A percentile compares a stretch with the other conserved stretches of the same genome.
Evolutionary conservation across 2,113 vertebrate genomes (phyloP).

Genomic region (Amblyopsis rosae): DNA sequence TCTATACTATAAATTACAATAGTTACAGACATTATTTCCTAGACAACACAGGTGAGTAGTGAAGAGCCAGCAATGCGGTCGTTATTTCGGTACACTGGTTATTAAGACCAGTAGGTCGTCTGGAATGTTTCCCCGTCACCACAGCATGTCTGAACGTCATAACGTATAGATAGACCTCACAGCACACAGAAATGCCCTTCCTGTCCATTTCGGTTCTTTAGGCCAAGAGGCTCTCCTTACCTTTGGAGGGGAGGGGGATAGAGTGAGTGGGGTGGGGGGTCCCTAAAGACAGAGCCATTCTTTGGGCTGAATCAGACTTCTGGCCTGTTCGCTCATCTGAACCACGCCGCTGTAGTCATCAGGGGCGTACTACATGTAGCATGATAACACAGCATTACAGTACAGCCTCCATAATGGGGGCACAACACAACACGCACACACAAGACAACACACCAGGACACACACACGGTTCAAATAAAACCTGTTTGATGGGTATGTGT

Average conservation of each 20-base stretch:
- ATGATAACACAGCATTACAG: conserved; percentile 66
- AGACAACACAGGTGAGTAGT: too few relatives aligned
- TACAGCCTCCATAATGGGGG: conserved; percentile 13
- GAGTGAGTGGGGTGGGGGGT: conserved; percentile 27
- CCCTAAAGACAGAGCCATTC: conserved; percentile 98
- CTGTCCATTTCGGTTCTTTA: background rate
- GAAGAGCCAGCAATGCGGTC: too few relatives aligned
- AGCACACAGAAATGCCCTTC: too few relatives aligned
- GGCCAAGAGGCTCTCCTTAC: conserved; percentile 72
- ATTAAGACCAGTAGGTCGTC: too few relatives aligned
- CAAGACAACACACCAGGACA: conserved; percentile 4
- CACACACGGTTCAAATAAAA: background rate
- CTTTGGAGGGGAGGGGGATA: conserved; percentile 52
- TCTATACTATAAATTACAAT: too few relatives aligned
- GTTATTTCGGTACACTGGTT: too few relatives aligned
- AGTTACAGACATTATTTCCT: too few relatives aligned
- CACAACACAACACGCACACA: conserved; percentile 31
- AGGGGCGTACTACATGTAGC: conserved; percentile 89
- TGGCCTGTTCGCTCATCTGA: conserved; percentile 91
- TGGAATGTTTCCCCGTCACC: too few relatives aligned
- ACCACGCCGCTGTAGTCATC: conserved; percentile 94
- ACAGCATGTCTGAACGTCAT: too few relatives aligned
- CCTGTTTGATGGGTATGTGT: background rate
- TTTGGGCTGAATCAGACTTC: conserved; percentile 97
- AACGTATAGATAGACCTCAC: too few relatives aligned